phyloP scores from a whole-genome alignment of 2,113 vertebrate genomes.

The Tetraodon nigroviridis region DNA sequence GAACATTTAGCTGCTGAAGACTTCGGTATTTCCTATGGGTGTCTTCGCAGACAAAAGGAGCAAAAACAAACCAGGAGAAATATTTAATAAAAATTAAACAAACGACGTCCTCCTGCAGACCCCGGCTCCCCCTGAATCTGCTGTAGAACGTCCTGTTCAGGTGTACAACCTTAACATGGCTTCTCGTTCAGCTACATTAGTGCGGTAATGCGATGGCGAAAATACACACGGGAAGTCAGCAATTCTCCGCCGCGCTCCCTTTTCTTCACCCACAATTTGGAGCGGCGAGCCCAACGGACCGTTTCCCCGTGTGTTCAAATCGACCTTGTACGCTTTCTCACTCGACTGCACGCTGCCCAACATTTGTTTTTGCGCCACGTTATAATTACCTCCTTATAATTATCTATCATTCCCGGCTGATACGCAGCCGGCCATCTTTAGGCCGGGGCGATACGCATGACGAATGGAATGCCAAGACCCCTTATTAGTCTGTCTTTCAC shows the following conservation, averaged over 20 bases:
- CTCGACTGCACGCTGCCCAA: conserved; percentile 35
- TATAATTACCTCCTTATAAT: conserved; percentile 47
- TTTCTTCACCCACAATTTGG: conserved; percentile 22
- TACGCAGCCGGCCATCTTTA: conserved; percentile 43
- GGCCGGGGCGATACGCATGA: conserved; percentile 51
- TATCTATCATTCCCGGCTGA: conserved; percentile 55
- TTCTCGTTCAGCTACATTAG: no score
- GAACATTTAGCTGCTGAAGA: neutral
- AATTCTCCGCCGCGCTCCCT: neutral
- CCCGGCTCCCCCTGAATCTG: no score
- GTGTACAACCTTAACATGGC: neutral
- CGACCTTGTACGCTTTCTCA: conserved; percentile 27
- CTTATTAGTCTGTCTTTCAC: conserved; percentile 58
- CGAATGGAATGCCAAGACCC: conserved; percentile 56
- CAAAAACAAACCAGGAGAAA: neutral
- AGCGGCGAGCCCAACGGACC: conserved; percentile 45
- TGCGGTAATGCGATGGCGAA: neutral
- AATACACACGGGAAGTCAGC: conserved; percentile 16
- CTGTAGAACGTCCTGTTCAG: neutral
- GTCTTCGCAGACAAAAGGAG: neutral
- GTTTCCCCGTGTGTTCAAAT: conserved; percentile 37
- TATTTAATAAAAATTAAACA: no score
- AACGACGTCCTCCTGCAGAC: no score
- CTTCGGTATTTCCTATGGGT: neutral
- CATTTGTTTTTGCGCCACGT: conserved; percentile 46